phyloP scores from a whole-genome alignment of 2,797 vertebrate species.

The Premnoplex brunnescens region DNA sequence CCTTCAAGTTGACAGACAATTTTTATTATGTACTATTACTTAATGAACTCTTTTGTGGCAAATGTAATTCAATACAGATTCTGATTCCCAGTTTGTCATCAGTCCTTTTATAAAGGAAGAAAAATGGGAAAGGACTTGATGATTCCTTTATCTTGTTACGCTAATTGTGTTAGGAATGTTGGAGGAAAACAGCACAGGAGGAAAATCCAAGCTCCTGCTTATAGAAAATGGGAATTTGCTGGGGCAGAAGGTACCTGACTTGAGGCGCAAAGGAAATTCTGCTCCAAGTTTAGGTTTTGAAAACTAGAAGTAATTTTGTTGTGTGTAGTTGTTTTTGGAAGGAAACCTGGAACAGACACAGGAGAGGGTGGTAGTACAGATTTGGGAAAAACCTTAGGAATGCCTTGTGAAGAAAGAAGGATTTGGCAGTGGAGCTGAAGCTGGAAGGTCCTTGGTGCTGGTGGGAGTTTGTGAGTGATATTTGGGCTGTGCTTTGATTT shows the following conservation, averaged over 20 bases:
- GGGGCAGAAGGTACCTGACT: background rate
- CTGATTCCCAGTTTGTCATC: conserved; percentile 77
- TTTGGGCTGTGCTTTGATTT: background rate
- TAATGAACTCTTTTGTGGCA: conserved; percentile 89
- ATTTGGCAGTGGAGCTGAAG: background rate
- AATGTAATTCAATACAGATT: conserved; percentile 88
- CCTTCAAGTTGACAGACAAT: conserved; percentile 83
- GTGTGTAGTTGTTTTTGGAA: background rate
- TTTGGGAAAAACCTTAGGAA: background rate
- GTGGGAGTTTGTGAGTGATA: background rate
- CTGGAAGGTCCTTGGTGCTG: fast-evolving
- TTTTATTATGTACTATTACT: conserved; percentile 85
- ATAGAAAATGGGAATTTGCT: conserved; percentile 28
- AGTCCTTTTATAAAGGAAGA: conserved; percentile 64
- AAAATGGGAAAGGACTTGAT: conserved; percentile 65
- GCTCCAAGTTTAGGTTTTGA: background rate
- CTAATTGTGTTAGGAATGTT: conserved; percentile 73
- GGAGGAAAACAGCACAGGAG: conserved; percentile 48
- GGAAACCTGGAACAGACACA: background rate
- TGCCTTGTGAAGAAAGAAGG: background rate
- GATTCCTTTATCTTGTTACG: conserved; percentile 71
- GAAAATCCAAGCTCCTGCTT: conserved; percentile 7
- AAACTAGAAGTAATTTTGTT: background rate
- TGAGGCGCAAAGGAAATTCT: background rate
- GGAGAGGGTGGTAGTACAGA: background rate